Evolutionary conservation across 2,888 invertebrate genomes (phyloP).

Genomic region (Idaea straminata): DNA sequence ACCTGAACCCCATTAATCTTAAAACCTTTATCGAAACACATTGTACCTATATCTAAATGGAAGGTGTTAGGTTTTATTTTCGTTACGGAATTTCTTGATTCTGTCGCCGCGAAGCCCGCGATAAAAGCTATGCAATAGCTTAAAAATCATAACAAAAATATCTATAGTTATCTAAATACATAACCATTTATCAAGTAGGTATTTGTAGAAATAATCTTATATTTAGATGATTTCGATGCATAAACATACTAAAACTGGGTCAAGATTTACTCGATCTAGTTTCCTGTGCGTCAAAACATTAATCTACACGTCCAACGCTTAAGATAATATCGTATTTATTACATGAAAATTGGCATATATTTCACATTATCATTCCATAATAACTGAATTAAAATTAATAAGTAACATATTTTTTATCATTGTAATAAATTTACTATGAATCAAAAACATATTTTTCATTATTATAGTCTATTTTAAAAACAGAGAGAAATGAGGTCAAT

Average conservation of each 20-base stretch:
- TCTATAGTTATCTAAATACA: too few relatives aligned
- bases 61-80: too few relatives aligned
- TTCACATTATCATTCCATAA: neutral
- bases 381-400: conserved; percentile 1
- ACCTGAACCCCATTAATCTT: too few relatives aligned
- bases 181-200: neutral
- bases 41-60: too few relatives aligned
- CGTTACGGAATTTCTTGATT: too few relatives aligned
- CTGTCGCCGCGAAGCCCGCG: too few relatives aligned
- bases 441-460: conserved; percentile 2
- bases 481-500: too few relatives aligned
- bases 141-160: neutral
- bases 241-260: conserved; percentile 7
- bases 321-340: neutral
- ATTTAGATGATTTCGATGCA: neutral
- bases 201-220: neutral
- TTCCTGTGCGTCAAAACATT: conserved; percentile 10
- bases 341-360: neutral
- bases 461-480: conserved; percentile 1
- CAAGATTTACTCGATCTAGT: conserved; percentile 18
- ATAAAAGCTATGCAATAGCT: too few relatives aligned
- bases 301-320: conserved; percentile 5
- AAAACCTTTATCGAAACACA: too few relatives aligned
- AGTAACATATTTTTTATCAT: conserved; percentile 1
- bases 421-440: neutral